Percentiles rank a stretch among this genome's conserved stretches.
Evolutionary conservation across 2,113 vertebrate genomes (phyloP).

Genomic region (Engraulis encrasicolus): DNA sequence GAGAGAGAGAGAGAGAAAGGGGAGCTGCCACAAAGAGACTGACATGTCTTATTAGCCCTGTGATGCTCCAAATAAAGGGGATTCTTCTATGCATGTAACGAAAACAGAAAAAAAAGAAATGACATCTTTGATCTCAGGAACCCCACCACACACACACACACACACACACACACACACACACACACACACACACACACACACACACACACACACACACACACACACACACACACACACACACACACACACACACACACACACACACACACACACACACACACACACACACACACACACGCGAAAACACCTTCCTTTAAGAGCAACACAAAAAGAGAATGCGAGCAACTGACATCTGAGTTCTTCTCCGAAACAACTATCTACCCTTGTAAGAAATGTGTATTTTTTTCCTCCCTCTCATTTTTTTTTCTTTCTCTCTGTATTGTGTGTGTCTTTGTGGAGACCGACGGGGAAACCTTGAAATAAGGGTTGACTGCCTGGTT

Average conservation of each 20-base stretch:
- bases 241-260: too few species aligned
- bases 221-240: too few species aligned
- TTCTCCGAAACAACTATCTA: neutral
- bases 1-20: too few species aligned
- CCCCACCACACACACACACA: constrained; percentile 2
- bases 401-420: neutral
- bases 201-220: too few species aligned
- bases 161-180: too few species aligned
- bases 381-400: neutral
- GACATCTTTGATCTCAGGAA: constrained; percentile 37
- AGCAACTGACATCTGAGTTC: neutral
- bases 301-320: constrained; percentile 24
- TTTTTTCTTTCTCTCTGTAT: neutral
- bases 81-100: constrained; percentile 29
- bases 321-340: neutral
- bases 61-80: constrained; percentile 54
- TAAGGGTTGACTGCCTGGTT: constrained; percentile 17
- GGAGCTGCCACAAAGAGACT: constrained; percentile 25
- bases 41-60: constrained; percentile 46
- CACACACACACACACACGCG: too few species aligned
- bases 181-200: too few species aligned
- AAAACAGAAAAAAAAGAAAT: constrained; percentile 47
- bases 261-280: too few species aligned
- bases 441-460: too few species aligned
- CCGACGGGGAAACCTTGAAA: constrained; percentile 5